Evolutionary conservation across 2,113 vertebrate species (phyloP), one percentile per base, ranked within the genome.

Genomic region (Tetrao urogallus): DNA sequence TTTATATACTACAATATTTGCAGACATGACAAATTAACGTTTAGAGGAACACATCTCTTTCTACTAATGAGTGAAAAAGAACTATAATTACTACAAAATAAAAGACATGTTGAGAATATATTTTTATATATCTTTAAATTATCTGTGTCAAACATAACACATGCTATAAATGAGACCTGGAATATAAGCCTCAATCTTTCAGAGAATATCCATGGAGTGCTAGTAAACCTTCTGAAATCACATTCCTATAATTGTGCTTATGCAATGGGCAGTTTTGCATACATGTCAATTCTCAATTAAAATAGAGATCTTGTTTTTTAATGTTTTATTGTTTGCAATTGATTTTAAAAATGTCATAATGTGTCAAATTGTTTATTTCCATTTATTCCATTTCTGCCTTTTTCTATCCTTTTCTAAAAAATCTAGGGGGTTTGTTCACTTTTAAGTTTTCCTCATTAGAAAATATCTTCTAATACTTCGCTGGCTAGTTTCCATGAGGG

Each of bases 41-140:
- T 71, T 54, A 50, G 21, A 21, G 14, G 19, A 64, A 77, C 16
- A 52, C 1, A 57, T 17, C 80, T 56, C n/a, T 57, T 83, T 77
- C 42, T 69, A 16, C 11, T 48, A 36, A 25, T 36, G 15, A 65
- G 3, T 40, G 28, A 60, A 77, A 81, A 19, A 40, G 24, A 89
- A 54, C 8, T 60, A 10, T 19, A 52, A 16, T 42, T 90, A 3
- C 6, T 82, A 40, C 27, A 57, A 86, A 82, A 40, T 22, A 72
- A 72, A 36, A 5, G 4, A 38, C 8, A 57, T 42, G 4, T 13
- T 70, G 4, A 6, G 1, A 1, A 72, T 32, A 34, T 27, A 1
- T 45, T 70, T 70, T 56, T 15, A 36, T 34, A 13, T 8, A 78
- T 34, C 11, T 60, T 75, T 19, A 88, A 38, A 50, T 81, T 90